Evolutionary conservation across 64 coral and sea anemone species (phyloP).

Genomic region (Stylophora pistillata): DNA sequence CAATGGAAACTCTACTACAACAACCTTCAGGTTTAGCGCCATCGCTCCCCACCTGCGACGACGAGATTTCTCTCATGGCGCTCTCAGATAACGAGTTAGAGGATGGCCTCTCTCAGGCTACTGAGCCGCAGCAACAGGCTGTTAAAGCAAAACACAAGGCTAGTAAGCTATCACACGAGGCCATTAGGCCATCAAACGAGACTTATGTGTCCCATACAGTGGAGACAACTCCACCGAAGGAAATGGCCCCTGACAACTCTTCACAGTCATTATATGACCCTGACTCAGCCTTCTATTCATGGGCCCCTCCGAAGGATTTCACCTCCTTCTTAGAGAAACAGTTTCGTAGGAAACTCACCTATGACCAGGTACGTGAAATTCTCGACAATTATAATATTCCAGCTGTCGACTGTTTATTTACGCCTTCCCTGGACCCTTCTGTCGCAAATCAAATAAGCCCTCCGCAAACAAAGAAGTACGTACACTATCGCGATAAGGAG

Average conservation of each 20-base stretch:
- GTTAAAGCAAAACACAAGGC: too few relatives aligned
- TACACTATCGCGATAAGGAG: constrained; percentile 36
- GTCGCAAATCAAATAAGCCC: too few relatives aligned
- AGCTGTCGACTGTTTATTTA: constrained; percentile 16
- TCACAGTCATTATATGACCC: too few relatives aligned
- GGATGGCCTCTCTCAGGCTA: too few relatives aligned
- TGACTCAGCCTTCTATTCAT: background rate
- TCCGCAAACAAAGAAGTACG: too few relatives aligned
- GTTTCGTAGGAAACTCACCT: too few relatives aligned
- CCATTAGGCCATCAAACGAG: background rate
- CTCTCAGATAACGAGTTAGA: too few relatives aligned
- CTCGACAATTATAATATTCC: constrained; percentile 21
- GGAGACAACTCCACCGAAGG: background rate
- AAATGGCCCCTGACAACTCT: background rate
- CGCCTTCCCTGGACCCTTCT: too few relatives aligned
- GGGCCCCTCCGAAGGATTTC: background rate
- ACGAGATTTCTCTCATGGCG: background rate
- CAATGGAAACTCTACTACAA: background rate
- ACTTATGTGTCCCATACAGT: background rate
- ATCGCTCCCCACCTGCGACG: too few relatives aligned
- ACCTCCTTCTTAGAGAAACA: background rate
- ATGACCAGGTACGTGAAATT: constrained; percentile 33
- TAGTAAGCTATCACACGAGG: background rate
- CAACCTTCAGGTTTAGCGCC: background rate
- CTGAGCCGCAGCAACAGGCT: too few relatives aligned